Percentiles rank a stretch among this genome's conserved stretches.
Conservation (phyloP, 2,888 invertebrate genomes). For the Leucoma salicis region DNA sequence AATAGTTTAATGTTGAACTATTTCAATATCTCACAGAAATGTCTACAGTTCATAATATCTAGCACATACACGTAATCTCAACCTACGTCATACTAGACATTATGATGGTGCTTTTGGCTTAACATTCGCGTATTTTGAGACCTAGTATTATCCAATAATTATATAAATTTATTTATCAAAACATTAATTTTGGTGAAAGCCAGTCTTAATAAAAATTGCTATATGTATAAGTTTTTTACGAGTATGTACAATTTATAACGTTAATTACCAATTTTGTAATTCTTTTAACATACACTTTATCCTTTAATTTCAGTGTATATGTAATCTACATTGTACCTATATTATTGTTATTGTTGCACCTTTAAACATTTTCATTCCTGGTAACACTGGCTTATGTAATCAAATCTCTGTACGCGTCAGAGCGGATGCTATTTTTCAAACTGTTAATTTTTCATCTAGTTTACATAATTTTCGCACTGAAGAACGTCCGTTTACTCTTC, state of each 20-base stretch:
- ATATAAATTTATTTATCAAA: constrained; percentile 11
- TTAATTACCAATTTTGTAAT: no score
- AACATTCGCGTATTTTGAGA: constrained; percentile 14
- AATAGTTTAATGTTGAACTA: constrained; percentile 24
- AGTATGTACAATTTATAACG: no score
- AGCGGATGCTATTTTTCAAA: constrained; percentile 35
- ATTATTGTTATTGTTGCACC: constrained; percentile 13
- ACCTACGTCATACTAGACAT: constrained; percentile 20
- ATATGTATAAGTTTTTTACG: no score
- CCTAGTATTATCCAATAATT: constrained; percentile 12
- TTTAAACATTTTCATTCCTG: constrained; percentile 43
- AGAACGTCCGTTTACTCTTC: constrained; percentile 47
- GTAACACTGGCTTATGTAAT: constrained; percentile 61
- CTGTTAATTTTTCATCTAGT: constrained; percentile 31
- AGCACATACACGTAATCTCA: constrained; percentile 29
- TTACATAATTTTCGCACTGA: constrained; percentile 34
- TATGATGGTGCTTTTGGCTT: constrained; percentile 31
- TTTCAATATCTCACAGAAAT: constrained; percentile 28
- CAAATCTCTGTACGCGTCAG: constrained; percentile 32
- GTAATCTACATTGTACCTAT: constrained; percentile 6
- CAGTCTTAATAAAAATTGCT: constrained; percentile 35
- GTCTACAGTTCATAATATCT: constrained; percentile 27
- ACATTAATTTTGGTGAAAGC: constrained; percentile 17
- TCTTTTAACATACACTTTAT: no score
- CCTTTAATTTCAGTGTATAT: no score